Evolutionary conservation across 2,113 vertebrate genomes (phyloP), one percentile per base, ranked within the genome.

Genomic region (Choloepus hoffmanni): DNA sequence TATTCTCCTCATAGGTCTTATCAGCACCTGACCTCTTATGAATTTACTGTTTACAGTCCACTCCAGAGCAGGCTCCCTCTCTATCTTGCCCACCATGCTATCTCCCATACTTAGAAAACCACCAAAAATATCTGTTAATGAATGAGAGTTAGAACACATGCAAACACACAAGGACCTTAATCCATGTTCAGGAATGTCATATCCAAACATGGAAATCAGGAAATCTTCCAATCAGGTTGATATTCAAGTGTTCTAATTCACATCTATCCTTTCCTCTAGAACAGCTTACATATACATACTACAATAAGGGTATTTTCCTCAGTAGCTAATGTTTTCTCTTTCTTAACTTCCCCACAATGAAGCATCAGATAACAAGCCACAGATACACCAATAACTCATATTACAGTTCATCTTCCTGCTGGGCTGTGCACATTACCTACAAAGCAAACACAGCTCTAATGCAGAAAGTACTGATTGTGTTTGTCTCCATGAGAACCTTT

Each of bases 261-360:
- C 78, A 73, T 55, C 67, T 40, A 65, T 48, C 55, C 55, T 79
- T 90, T 36, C 89, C 79, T 65, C 85, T 3, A 76, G 24, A 60
- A 92, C 2, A 60, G 40, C 43, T 82, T 45, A 76, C 26, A 50
- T 0, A n/a, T 12, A 15, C 50, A 77, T 10, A 21, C 10, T 43
- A 19, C 74, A 89, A 58, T 6, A 60, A 36, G 36, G 87, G 1
- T 53, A 78, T 40, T 92, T 90, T 78, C 62, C 53, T 43, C 62
- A 15, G 43, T 1, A 91, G 68, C 78, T 85, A 36, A 86, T 45
- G n/a, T 73, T 76, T 88, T 95, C 50, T 95, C 28, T 50, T 74
- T 95, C 91, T 96, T 70, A 81, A 94, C 63, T 53, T 93, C 72
- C 63, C 50, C 82, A 95, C 68, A 72, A 85, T 4, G 50, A 94